Evolutionary conservation across 2,113 vertebrate species (phyloP).

Genomic region (Thalassoma bifasciatum): DNA sequence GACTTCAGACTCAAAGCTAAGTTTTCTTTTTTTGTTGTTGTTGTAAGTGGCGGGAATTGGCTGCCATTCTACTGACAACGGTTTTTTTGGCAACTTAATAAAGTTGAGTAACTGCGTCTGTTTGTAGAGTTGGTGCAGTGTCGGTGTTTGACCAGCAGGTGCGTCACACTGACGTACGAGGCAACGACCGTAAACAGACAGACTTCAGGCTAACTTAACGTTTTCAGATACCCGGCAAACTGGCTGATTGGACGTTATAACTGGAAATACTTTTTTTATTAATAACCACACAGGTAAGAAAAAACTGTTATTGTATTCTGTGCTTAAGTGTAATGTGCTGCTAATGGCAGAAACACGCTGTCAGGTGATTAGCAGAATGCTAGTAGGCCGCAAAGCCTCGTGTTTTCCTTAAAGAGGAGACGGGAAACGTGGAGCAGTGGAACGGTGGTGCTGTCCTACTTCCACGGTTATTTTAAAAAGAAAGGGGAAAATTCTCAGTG

Average conservation of each 20-base stretch:
- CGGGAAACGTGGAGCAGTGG: neutral
- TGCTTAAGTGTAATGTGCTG: rapidly evolving
- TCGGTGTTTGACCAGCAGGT: neutral
- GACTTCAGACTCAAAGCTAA: too few relatives aligned
- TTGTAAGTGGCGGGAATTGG: too few relatives aligned
- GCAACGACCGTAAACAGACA: neutral
- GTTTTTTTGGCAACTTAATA: too few relatives aligned
- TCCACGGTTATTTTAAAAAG: too few relatives aligned
- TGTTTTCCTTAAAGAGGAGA: constrained; percentile 49
- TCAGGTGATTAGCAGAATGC: constrained; percentile 15
- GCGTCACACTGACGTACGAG: neutral
- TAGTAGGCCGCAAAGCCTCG: constrained; percentile 76
- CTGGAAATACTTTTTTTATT: neutral
- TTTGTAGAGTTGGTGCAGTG: neutral
- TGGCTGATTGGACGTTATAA: neutral
- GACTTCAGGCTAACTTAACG: too few relatives aligned
- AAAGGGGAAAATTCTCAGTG: too few relatives aligned
- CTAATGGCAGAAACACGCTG: neutral
- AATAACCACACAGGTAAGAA: neutral
- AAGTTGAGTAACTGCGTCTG: too few relatives aligned
- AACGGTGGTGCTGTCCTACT: too few relatives aligned
- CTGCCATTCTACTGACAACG: too few relatives aligned
- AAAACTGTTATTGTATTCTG: rapidly evolving
- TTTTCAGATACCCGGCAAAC: neutral
- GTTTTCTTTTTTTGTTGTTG: too few relatives aligned